Conservation (phyloP, 2,113 vertebrate species). For the Nanorana parkeri region DNA sequence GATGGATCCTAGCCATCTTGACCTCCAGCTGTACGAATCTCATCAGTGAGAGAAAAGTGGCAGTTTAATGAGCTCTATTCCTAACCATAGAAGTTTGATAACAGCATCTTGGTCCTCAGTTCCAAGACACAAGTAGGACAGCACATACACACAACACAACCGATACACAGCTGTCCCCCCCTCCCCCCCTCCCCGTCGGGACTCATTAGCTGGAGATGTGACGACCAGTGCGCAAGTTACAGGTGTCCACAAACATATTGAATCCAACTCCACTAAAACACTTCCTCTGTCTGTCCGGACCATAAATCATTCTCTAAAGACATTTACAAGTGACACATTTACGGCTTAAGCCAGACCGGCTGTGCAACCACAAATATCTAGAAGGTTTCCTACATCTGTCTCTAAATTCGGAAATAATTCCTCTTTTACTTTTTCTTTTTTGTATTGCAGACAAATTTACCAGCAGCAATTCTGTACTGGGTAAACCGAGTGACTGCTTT, state of each 20-base stretch:
- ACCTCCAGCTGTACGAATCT: not conserved
- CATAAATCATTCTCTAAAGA: slow-evolving; percentile 12
- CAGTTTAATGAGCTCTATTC: not conserved
- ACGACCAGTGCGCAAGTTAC: slow-evolving; percentile 1
- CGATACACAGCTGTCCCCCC: slow-evolving; percentile 9
- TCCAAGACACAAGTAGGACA: not conserved
- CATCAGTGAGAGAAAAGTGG: not conserved
- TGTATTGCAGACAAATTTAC: no score
- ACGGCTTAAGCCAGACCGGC: not conserved
- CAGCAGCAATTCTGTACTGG: no score
- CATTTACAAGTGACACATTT: not conserved
- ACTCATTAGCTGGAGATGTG: slow-evolving; percentile 25
- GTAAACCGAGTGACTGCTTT: no score
- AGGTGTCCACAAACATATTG: slow-evolving; percentile 12
- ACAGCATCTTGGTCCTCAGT: not conserved
- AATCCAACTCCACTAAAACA: not conserved
- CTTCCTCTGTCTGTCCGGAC: slow-evolving; percentile 3
- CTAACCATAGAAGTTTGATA: not conserved
- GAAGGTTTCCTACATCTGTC: no score
- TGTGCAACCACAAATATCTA: not conserved
- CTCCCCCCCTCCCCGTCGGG: not conserved
- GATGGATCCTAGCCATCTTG: not conserved
- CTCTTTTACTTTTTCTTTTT: no score
- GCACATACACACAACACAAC: not conserved
- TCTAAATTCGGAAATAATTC: no score